Percentiles rank a stretch among this genome's conserved stretches.
phyloP scores from a whole-genome alignment of 1,140 invertebrate genomes.

The Papilio polyxenes region DNA sequence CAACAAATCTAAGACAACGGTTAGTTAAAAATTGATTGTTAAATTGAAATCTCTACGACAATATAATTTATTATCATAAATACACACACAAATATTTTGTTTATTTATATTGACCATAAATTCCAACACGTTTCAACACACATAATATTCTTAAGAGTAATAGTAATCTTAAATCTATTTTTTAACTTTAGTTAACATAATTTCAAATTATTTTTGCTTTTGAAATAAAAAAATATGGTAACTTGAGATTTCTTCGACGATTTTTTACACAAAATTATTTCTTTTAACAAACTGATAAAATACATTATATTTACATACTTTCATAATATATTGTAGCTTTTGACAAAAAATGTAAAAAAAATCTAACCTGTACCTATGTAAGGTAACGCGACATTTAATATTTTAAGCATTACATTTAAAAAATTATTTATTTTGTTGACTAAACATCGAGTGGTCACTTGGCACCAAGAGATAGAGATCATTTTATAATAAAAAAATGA shows the following conservation, averaged over 20 bases:
- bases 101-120: not conserved
- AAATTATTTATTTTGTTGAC: not conserved
- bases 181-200: not conserved
- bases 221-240: not conserved
- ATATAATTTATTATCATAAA: not conserved
- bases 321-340: not conserved
- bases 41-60: not conserved
- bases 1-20: not conserved
- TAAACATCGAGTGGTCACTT: slow-evolving; percentile 43
- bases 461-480: slow-evolving; percentile 54
- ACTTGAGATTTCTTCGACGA: not conserved
- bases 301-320: not conserved
- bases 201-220: not conserved
- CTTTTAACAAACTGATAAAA: too few species aligned
- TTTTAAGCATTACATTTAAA: slow-evolving; percentile 9
- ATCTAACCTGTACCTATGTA: not conserved
- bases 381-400: slow-evolving; percentile 4
- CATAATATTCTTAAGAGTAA: not conserved
- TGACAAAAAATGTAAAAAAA: not conserved
- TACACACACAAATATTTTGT: slow-evolving; percentile 18
- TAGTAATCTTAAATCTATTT: slow-evolving; percentile 20
- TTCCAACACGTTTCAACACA: not conserved
- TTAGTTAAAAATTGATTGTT: not conserved
- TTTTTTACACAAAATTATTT: not conserved
- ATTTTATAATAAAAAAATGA: slow-evolving; percentile 16